A percentile compares a stretch with the other conserved stretches of the same genome.
These are phyloP conservation scores for Bagarius yarrelli DNA, from an alignment of 2,113 vertebrate genomes.

Conservation along the genomic window DNA sequence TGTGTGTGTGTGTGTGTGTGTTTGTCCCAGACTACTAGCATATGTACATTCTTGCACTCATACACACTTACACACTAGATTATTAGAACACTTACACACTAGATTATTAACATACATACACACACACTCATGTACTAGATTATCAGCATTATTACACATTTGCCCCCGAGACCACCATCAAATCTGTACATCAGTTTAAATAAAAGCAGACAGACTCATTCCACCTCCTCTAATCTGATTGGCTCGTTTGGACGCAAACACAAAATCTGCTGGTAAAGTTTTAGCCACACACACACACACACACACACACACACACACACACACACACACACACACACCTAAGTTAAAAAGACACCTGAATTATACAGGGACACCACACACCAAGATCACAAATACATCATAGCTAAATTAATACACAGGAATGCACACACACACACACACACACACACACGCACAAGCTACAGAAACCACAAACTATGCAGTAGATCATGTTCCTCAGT, in stretches of 20 bases:
- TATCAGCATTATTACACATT: neutral
- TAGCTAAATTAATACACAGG: slow-evolving; percentile 11
- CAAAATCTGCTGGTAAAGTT: neutral
- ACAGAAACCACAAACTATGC: neutral
- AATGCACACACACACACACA: slow-evolving; percentile 50
- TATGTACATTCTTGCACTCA: neutral
- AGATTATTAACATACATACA: neutral
- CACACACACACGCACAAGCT: neutral
- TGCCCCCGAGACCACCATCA: neutral
- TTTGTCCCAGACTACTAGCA: neutral
- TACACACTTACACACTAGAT: neutral
- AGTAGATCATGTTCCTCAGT: neutral
- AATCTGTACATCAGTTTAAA: neutral
- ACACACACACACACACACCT: slow-evolving; percentile 19
- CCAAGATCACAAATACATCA: neutral
- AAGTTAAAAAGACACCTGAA: neutral
- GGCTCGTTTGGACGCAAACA: neutral
- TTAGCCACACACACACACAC: slow-evolving; percentile 15
- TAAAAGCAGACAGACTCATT: neutral
- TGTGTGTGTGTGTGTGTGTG: neutral
- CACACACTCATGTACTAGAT: neutral
- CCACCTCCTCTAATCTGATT: neutral
- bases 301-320: slow-evolving; percentile 22
- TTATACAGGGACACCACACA: slow-evolving; percentile 11
- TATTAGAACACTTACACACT: neutral